phyloP scores from a whole-genome alignment of 2,888 invertebrate species.

The Tinea semifulvella region DNA sequence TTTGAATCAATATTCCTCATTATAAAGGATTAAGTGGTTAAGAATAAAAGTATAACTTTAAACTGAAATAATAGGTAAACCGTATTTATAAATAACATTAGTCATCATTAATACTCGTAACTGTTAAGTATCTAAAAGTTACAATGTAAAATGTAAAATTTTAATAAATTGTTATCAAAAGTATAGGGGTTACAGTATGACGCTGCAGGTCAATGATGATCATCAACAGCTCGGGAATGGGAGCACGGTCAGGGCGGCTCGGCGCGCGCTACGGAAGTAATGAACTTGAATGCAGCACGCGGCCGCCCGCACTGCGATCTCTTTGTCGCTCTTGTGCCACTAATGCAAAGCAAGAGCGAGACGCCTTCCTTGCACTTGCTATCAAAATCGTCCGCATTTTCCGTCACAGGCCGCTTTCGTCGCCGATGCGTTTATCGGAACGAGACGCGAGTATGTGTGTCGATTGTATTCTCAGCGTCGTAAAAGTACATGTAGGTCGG shows the following conservation, averaged over 20 bases:
- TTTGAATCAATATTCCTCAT: too few species aligned
- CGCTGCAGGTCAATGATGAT: conserved; percentile 19
- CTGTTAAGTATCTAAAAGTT: too few species aligned
- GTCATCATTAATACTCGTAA: too few species aligned
- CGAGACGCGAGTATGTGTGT: conserved; percentile 66
- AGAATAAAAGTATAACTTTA: too few species aligned
- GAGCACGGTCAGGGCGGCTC: conserved; percentile 38
- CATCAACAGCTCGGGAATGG: conserved; percentile 33
- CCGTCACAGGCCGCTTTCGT: conserved; percentile 65
- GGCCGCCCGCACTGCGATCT: conserved; percentile 45
- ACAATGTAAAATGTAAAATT: conserved; percentile 1
- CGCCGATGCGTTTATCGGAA: conserved; percentile 66
- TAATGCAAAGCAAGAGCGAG: conserved; percentile 53
- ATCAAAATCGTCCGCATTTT: conserved; percentile 64
- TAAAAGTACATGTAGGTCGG: conserved; percentile 67
- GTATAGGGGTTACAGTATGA: conserved; percentile 16
- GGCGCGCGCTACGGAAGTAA: conserved; percentile 59
- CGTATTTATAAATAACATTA: too few species aligned
- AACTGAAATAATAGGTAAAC: too few species aligned
- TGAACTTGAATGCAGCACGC: conserved; percentile 65
- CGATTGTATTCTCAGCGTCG: conserved; percentile 61
- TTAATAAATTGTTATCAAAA: neutral
- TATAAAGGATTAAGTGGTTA: too few species aligned
- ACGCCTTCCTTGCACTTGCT: conserved; percentile 59
- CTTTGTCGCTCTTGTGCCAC: conserved; percentile 45